A percentile compares a stretch with the other conserved stretches of the same genome.
Conservation (phyloP, 2,113 vertebrate species). For the Pogonocichla stellata region DNA sequence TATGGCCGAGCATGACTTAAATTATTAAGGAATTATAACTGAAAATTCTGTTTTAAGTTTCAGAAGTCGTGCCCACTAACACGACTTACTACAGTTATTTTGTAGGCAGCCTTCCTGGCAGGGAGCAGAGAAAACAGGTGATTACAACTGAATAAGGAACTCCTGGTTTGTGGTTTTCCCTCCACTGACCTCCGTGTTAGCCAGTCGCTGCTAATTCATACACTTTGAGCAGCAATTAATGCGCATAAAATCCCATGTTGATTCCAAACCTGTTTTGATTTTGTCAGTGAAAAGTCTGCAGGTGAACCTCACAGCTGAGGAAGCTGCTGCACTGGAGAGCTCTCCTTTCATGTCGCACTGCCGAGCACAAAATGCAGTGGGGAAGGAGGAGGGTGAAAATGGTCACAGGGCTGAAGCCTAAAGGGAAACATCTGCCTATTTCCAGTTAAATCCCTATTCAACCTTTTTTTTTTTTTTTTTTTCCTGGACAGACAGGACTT, state of each 20-base stretch:
- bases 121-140: not conserved
- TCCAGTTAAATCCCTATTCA: slow-evolving; percentile 26
- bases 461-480: not conserved
- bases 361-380: not conserved
- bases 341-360: not conserved
- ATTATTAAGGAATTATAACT: not conserved
- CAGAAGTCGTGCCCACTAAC: not conserved
- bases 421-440: not conserved
- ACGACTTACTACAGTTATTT: not conserved
- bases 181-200: not conserved
- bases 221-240: not conserved
- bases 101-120: not conserved
- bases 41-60: not conserved
- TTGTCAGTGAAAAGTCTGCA: not conserved
- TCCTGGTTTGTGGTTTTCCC: not conserved
- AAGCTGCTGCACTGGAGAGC: not conserved
- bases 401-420: not conserved
- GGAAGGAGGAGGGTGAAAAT: not conserved
- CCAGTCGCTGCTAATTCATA: not conserved
- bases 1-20: accelerated
- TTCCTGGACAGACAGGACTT: not conserved
- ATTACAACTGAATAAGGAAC: not conserved
- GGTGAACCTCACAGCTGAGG: not conserved
- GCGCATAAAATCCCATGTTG: not conserved
- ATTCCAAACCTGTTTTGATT: not conserved